Evolutionary conservation across 1,140 invertebrate genomes (phyloP), one percentile per base, ranked within the genome.

Genomic region (Drosophila sp.): DNA sequence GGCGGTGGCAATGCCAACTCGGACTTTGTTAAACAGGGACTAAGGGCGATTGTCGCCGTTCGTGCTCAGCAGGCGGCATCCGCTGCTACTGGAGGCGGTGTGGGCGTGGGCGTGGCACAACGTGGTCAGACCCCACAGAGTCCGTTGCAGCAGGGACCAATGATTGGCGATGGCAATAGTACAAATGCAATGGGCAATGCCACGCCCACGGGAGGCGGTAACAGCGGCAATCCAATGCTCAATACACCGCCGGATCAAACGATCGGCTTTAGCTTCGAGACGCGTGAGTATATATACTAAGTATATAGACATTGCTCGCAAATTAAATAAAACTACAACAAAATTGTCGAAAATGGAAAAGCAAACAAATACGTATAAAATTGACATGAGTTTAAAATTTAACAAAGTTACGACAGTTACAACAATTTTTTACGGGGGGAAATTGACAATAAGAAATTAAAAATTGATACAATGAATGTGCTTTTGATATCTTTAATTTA

Each of bases 21-120:
- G 7, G 96, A 98, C 92, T 97, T 96, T 92, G 97, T 98, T 67
- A 94, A 97, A 86, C 97, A 98, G 93, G 97, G 97, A 92, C 93
- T 98, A 76, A 94, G 97, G 81, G 96, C 96, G 14, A 95, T 97
- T 64, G 97, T 98, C 63, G 96, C 96, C 72, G 96, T 95, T 29
- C 94, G 97, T 80, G 96, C 95, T 11, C 95, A 95, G 70, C 94
- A 94, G 69, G 81, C 81, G 29, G 82, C 87, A 1, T 84, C 80
- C n/a, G 83, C 82, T 13, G 77, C 74, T 13, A 75, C 80, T 2
- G 79, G 73, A 0, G 80, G 82, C 11, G 82, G 76, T 5, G 79
- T 65, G 0, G 76, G 82, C 3, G 70, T 40, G 4, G 80, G 66
- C 11, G 79, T 73, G 43, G 69, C 46, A 34, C 79, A 78, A 43